Evolutionary conservation across 2,888 invertebrate genomes (phyloP), one percentile per base, ranked within the genome.

Genomic region (Scrobipalpa costella): DNA sequence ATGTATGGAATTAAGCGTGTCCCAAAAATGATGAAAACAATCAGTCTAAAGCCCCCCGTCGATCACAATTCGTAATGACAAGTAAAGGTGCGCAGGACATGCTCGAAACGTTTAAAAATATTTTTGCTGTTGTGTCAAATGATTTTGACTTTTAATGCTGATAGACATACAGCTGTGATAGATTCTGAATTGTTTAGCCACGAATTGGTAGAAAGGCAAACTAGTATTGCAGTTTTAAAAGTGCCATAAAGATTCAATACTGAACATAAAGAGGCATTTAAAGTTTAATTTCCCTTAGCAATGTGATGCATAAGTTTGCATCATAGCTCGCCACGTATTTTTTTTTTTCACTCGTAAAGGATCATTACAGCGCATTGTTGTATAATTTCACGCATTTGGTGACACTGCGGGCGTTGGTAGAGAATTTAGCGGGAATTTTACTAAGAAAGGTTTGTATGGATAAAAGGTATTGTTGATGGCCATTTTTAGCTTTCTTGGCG

Each of bases 381-480:
- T 75, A 78, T 83, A 88, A 90, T 90, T 90, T 88, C 86, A 90
- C 88, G 88, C 89, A 77, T 87, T 88, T 86, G 86, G 83, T 80
- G 87, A 87, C 85, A 86, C 86, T 87, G 84, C 85, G 84, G 86
- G 84, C 86, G 83, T 80, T 79, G 77, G 80, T 74, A 71, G 80
- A 71, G 81, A 85, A 81, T 86, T 88, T 86, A 86, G 81, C 82
- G 78, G 80, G 84, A 84, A 84, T 79, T 79, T 70, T 71, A 71
- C 70, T 73, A 75, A 69, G 77, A 83, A 82, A 74, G 81, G 79
- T 74, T 76, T 76, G 78, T 73, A 74, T 78, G 77, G 75, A 77
- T 77, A 76, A 78, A 79, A 67, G 61, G 68, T 68, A 75, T 74
- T 75, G 74, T 75, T 73, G 70, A 66, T 64, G 59, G 67, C 69